Conservation (phyloP, 92 coral and sea anemone genomes). For the Actinernus sp. region DNA sequence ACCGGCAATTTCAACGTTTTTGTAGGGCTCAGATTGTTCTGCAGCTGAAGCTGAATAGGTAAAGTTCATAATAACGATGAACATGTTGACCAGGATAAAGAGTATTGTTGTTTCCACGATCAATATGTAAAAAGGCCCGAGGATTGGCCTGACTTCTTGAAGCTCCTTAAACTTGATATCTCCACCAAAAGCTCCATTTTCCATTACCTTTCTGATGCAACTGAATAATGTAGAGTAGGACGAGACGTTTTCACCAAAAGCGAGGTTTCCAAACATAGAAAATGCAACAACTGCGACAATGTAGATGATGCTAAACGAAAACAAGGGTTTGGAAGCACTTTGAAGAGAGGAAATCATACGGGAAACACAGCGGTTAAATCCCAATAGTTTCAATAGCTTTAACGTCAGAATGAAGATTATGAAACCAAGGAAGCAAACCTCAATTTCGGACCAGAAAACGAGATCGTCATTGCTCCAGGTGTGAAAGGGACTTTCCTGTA, state of each 20-base stretch:
- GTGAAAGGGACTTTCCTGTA: slow-evolving; percentile 69
- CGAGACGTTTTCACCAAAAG: slow-evolving; percentile 57
- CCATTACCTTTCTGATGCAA: slow-evolving; percentile 47
- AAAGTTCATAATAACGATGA: slow-evolving; percentile 70
- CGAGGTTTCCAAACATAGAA: slow-evolving; percentile 68
- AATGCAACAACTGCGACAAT: slow-evolving; percentile 64
- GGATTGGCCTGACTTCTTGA: slow-evolving; percentile 37
- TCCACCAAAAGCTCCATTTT: slow-evolving; percentile 77
- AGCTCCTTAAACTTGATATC: slow-evolving; percentile 57
- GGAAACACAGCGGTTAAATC: slow-evolving; percentile 71
- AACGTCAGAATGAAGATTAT: slow-evolving; percentile 74
- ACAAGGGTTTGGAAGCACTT: slow-evolving; percentile 40
- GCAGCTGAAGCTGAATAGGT: slow-evolving; percentile 55
- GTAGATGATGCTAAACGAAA: slow-evolving; percentile 71
- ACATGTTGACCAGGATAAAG: slow-evolving; percentile 70
- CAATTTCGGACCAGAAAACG: slow-evolving; percentile 65
- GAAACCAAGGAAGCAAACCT: slow-evolving; percentile 67
- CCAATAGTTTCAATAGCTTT: slow-evolving; percentile 60
- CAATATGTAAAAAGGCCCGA: slow-evolving; percentile 76
- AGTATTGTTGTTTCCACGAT: slow-evolving; percentile 55
- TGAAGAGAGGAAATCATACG: slow-evolving; percentile 55
- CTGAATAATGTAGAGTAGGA: slow-evolving; percentile 54
- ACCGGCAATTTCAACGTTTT: slow-evolving; percentile 50
- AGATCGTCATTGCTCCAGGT: slow-evolving; percentile 81
- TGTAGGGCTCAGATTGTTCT: slow-evolving; percentile 33